These are phyloP conservation scores for Eptesicus fuscus DNA, from an alignment of 2,113 vertebrate genomes.

Conservation along the genomic window DNA sequence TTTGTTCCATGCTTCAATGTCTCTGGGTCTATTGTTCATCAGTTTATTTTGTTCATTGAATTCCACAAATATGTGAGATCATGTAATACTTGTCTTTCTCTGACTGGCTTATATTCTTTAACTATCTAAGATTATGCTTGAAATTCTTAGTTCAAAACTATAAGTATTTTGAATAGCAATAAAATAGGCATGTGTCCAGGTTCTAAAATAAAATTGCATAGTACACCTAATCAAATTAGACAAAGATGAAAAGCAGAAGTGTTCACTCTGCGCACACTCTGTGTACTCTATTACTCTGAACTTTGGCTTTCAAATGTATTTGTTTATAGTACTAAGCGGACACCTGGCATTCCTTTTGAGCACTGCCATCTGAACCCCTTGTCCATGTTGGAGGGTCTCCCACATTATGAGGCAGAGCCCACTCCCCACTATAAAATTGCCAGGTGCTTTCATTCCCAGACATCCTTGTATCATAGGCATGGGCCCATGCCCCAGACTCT, in stretches of 20 bases:
- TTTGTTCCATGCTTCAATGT: no score
- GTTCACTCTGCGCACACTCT: background rate
- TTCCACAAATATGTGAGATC: no score
- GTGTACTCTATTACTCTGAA: background rate
- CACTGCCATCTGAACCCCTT: background rate
- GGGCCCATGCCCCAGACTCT: background rate
- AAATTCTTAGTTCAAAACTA: constrained; percentile 28
- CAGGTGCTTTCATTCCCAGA: background rate
- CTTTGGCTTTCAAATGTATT: background rate
- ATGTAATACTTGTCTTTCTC: no score
- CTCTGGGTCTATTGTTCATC: no score
- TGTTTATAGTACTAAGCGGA: background rate
- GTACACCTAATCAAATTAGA: background rate
- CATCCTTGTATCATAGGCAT: background rate
- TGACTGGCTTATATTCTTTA: background rate
- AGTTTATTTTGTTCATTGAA: no score
- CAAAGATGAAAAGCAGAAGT: background rate
- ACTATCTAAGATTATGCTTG: background rate
- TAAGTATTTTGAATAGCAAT: background rate
- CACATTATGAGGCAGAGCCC: background rate
- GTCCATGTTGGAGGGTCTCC: background rate
- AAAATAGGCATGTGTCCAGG: background rate
- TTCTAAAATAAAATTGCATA: background rate
- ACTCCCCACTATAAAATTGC: background rate
- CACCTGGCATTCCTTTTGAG: background rate